These are phyloP conservation scores for Triplophysa dalaica DNA, from an alignment of 2,113 vertebrate species.

Conservation along the genomic window DNA sequence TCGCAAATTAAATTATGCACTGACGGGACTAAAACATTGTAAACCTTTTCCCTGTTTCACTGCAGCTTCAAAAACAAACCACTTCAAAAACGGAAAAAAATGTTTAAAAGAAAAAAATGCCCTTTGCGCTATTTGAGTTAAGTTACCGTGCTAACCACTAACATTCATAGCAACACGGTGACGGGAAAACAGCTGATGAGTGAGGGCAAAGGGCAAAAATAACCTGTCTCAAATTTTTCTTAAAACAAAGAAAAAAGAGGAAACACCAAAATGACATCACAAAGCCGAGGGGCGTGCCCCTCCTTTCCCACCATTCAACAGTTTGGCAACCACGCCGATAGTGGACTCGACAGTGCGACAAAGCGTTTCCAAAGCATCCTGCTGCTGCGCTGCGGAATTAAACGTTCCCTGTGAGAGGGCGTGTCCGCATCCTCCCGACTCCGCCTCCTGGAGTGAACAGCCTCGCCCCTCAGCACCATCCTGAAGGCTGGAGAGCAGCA, in stretches of 20 bases:
- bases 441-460: conserved; percentile 80
- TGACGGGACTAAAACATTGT: conserved; percentile 77
- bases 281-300: conserved; percentile 86
- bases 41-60: conserved; percentile 89
- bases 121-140: conserved; percentile 82
- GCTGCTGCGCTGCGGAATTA: conserved; percentile 80
- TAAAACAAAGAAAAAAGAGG: conserved; percentile 62
- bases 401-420: conserved; percentile 78
- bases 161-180: conserved; percentile 9
- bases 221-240: conserved; percentile 66
- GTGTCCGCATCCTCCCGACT: conserved; percentile 79
- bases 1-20: conserved; percentile 98
- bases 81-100: conserved; percentile 83
- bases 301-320: conserved; percentile 73
- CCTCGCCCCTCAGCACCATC: conserved; percentile 76
- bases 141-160: not conserved
- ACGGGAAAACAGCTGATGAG: conserved; percentile 48
- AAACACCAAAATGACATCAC: conserved; percentile 87
- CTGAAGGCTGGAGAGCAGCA: conserved; percentile 77
- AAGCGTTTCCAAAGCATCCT: conserved; percentile 95
- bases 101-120: conserved; percentile 83
- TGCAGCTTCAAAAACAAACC: conserved; percentile 91
- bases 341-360: conserved; percentile 95
- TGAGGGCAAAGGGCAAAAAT: conserved; percentile 64
- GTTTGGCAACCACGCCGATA: conserved; percentile 90